phyloP scores from a whole-genome alignment of 1,140 invertebrate species.

The Apis mellifera region Amel_HAv3.1 CM009931.2:5241501-5242000 shows the following conservation, averaged over 20 bases:
- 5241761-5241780: slow-evolving; percentile 22
- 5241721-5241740: slow-evolving; percentile 34
- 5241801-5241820: slow-evolving; percentile 13
- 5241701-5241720: slow-evolving; percentile 76
- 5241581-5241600: slow-evolving; percentile 81
- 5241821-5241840: background rate
- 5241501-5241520: slow-evolving; percentile 62
- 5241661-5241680: slow-evolving; percentile 16
- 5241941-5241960: slow-evolving; percentile 54
- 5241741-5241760: slow-evolving; percentile 53
- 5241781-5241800: slow-evolving; percentile 1
- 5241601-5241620: slow-evolving; percentile 81
- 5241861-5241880: background rate
- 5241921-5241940: slow-evolving; percentile 50
- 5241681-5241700: slow-evolving; percentile 70
- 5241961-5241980: slow-evolving; percentile 22
- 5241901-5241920: background rate
- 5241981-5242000: slow-evolving; percentile 36
- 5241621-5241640: slow-evolving; percentile 38
- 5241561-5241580: slow-evolving; percentile 82
- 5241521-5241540: slow-evolving; percentile 74
- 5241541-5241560: slow-evolving; percentile 81
- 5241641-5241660: slow-evolving; percentile 50
- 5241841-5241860: background rate
- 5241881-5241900: background rate